Percentiles rank a stretch among this genome's conserved stretches.
Conservation (phyloP, 2,113 vertebrate genomes). For the Parotia lawesii region DNA sequence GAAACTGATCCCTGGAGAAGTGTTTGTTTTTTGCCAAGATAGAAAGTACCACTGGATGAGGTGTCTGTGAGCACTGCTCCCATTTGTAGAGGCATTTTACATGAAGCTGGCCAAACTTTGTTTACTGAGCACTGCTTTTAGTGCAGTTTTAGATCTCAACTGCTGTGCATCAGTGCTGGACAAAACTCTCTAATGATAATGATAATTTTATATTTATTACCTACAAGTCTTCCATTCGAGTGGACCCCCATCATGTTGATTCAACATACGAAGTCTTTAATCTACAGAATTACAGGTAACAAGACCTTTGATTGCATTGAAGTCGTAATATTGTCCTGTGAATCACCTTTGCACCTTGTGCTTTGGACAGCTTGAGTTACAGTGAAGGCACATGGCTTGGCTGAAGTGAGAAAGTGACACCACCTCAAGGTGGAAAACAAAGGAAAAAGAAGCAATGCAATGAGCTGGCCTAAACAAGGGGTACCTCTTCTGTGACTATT, state of each 20-base stretch:
- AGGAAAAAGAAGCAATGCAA: neutral
- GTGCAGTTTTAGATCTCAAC: neutral
- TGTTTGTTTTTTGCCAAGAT: neutral
- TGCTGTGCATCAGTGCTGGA: neutral
- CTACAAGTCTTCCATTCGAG: neutral
- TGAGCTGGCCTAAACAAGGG: neutral
- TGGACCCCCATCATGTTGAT: neutral
- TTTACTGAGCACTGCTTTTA: neutral
- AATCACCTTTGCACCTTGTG: neutral
- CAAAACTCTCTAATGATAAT: neutral
- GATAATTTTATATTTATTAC: neutral
- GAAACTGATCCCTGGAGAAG: neutral
- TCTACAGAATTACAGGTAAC: neutral
- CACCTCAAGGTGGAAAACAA: neutral
- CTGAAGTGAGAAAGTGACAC: neutral
- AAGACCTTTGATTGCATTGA: neutral
- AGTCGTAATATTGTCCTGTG: neutral
- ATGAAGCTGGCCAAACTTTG: neutral
- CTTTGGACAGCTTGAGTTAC: neutral
- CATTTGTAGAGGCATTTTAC: neutral
- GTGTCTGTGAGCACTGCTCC: neutral
- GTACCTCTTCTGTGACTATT: neutral
- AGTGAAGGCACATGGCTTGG: neutral
- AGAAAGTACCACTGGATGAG: neutral
- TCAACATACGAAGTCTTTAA: accelerated